Conservation (phyloP, 2,888 invertebrate genomes). For the Caradrina clavipalpis region DNA sequence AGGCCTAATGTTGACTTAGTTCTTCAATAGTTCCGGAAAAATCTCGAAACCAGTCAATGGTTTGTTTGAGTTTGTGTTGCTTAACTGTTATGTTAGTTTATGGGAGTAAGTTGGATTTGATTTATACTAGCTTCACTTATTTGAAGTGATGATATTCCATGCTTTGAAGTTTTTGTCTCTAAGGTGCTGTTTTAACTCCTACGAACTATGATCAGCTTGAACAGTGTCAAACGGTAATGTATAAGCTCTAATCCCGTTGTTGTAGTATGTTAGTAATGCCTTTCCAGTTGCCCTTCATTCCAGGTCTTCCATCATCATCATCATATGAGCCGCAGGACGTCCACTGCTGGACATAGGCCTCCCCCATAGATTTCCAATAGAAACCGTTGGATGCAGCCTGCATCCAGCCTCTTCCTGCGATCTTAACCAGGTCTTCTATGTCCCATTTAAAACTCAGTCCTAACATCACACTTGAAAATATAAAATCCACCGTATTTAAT, state of each 20-base stretch:
- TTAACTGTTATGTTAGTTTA: constrained; percentile 23
- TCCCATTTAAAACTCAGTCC: background rate
- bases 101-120: constrained; percentile 20
- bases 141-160: background rate
- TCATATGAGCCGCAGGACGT: too few relatives aligned
- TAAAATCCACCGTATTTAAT: constrained; percentile 3
- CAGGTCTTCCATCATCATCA: too few relatives aligned
- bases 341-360: too few relatives aligned
- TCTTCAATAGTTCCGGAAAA: constrained; percentile 35
- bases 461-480: background rate
- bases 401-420: too few relatives aligned
- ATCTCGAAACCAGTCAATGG: constrained; percentile 12
- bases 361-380: too few relatives aligned
- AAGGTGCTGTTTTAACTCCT: background rate
- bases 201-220: background rate
- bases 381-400: too few relatives aligned
- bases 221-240: too few relatives aligned
- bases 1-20: constrained; percentile 35
- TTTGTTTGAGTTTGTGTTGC: constrained; percentile 9
- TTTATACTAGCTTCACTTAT: background rate
- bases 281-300: background rate
- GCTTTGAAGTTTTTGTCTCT: background rate
- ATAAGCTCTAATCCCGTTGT: too few relatives aligned
- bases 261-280: background rate
- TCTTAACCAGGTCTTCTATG: background rate